Conservation (phyloP, 2,113 vertebrate genomes). For the Brachypodius melanocephalos region DNA sequence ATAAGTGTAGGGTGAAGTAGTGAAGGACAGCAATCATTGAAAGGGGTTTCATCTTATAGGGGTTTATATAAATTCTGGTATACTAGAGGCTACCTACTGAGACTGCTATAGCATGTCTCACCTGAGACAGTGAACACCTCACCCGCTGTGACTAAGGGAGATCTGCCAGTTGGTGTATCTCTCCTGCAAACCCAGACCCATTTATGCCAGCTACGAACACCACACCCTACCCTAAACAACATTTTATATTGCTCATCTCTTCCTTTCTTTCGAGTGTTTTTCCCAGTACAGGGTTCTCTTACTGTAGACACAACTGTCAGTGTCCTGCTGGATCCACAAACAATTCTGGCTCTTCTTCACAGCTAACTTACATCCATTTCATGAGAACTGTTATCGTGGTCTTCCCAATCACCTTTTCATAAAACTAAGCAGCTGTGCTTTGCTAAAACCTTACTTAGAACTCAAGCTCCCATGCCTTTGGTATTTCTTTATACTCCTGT, state of each 20-base stretch:
- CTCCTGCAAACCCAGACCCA: not conserved
- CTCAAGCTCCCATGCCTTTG: not conserved
- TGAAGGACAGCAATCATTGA: not conserved
- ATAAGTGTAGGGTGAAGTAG: not conserved
- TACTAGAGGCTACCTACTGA: not conserved
- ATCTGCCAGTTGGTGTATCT: not conserved
- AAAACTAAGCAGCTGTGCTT: not conserved
- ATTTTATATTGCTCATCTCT: not conserved
- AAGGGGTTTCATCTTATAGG: not conserved
- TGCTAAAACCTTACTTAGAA: not conserved
- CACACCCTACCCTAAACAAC: not conserved
- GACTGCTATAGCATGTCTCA: not conserved
- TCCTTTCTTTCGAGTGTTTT: not conserved
- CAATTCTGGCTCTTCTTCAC: not conserved
- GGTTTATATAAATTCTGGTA: not conserved
- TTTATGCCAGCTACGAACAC: not conserved
- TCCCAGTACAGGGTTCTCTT: not conserved
- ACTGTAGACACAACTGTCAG: not conserved
- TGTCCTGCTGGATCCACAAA: not conserved
- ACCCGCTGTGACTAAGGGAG: not conserved
- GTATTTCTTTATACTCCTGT: not conserved
- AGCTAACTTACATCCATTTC: not conserved
- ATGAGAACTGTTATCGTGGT: not conserved
- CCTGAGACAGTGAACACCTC: not conserved
- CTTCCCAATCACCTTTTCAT: not conserved